Conservation (phyloP, 2,113 vertebrate species). For the Lutjanus erythropterus region DNA sequence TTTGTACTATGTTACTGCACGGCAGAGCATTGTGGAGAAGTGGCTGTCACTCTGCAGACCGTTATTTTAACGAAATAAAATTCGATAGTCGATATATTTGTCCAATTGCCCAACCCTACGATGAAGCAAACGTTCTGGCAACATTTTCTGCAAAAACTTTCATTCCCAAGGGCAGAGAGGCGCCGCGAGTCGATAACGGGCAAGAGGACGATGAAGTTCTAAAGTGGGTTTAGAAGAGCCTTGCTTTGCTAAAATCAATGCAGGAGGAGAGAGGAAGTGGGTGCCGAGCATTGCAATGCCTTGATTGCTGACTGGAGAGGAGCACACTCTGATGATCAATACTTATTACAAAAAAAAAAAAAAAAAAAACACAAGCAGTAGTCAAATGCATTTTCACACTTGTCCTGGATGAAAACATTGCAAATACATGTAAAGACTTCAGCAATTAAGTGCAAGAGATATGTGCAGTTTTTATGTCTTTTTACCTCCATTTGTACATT, state of each 20-base stretch:
- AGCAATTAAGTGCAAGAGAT: slow-evolving; percentile 9
- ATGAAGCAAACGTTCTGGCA: slow-evolving; percentile 46
- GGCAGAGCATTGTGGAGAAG: too few relatives aligned
- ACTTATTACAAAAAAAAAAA: slow-evolving; percentile 65
- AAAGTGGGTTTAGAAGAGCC: slow-evolving; percentile 63
- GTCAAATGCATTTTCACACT: slow-evolving; percentile 65
- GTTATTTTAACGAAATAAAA: too few relatives aligned
- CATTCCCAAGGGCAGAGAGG: slow-evolving; percentile 44
- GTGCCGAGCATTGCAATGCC: slow-evolving; percentile 53
- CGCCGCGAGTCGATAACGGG: slow-evolving; percentile 52
- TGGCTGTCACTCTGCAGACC: too few relatives aligned
- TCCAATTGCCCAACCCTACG: too few relatives aligned
- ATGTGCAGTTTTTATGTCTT: not conserved
- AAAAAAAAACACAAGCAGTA: too few relatives aligned
- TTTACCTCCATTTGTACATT: slow-evolving; percentile 1
- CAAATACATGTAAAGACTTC: slow-evolving; percentile 23
- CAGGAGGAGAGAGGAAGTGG: slow-evolving; percentile 73
- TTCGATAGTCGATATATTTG: too few relatives aligned
- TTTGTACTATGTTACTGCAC: too few relatives aligned
- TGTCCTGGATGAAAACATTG: slow-evolving; percentile 37
- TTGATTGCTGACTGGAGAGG: slow-evolving; percentile 76
- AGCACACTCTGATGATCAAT: slow-evolving; percentile 68
- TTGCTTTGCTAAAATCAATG: slow-evolving; percentile 79
- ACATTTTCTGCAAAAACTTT: slow-evolving; percentile 33
- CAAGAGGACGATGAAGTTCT: slow-evolving; percentile 62